These are phyloP conservation scores for Chrysogorgia sp. DNA, from an alignment of 92 coral and sea anemone genomes.

Conservation along the genomic window DNA sequence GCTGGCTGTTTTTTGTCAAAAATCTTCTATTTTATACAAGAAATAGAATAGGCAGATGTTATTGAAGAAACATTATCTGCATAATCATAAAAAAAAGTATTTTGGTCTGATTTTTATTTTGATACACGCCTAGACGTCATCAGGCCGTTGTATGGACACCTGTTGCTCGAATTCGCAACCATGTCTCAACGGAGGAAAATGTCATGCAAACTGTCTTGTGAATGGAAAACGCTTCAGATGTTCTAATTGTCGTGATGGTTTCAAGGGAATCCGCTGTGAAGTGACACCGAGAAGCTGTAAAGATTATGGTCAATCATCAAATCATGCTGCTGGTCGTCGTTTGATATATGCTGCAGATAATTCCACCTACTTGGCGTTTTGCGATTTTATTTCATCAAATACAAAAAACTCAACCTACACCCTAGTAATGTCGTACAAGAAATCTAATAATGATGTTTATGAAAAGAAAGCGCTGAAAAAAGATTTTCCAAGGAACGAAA, in stretches of 20 bases:
- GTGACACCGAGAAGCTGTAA: constrained; percentile 7
- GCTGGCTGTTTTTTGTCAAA: no score
- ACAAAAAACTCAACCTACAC: not conserved
- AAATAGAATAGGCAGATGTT: no score
- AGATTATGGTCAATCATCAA: constrained; percentile 1
- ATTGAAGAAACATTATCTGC: no score
- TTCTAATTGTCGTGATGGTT: constrained; percentile 8
- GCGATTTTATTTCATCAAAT: not conserved
- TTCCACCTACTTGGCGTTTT: not conserved
- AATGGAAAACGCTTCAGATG: not conserved
- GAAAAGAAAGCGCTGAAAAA: not conserved
- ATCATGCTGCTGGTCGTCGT: not conserved
- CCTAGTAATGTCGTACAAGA: not conserved
- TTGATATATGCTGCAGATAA: constrained; percentile 5
- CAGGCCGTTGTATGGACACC: not conserved
- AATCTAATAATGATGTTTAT: not conserved
- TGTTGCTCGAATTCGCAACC: constrained; percentile 9
- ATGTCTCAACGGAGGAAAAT: constrained; percentile 14
- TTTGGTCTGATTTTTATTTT: not conserved
- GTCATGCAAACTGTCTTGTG: constrained; percentile 4
- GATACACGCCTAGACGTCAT: not conserved
- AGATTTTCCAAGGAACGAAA: constrained; percentile 2
- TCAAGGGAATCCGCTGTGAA: constrained; percentile 13
- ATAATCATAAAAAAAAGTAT: no score
- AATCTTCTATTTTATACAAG: no score